Percentiles rank a stretch among this genome's conserved stretches.
Conservation (phyloP, 2,888 invertebrate species). For the Malachius bipustulatus region DNA sequence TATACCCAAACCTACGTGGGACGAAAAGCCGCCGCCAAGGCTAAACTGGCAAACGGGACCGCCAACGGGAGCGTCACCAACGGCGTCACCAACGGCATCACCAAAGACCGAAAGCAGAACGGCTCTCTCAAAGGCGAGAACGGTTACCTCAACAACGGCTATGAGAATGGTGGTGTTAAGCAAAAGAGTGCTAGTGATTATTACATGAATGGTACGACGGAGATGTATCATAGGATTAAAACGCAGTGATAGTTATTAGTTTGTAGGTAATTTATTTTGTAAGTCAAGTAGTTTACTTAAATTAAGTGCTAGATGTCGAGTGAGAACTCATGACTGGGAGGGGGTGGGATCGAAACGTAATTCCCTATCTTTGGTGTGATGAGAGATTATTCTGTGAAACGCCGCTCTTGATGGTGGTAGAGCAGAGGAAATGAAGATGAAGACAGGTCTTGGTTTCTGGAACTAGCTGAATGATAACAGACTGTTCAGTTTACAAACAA, state of each 20-base stretch:
- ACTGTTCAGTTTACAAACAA: too few relatives aligned
- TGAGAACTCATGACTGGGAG: conserved; percentile 2
- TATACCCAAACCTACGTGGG: conserved; percentile 68
- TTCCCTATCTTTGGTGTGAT: too few relatives aligned
- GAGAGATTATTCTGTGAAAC: too few relatives aligned
- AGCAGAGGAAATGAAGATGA: too few relatives aligned
- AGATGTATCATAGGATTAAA: conserved; percentile 30
- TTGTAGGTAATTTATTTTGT: conserved; percentile 5
- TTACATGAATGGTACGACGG: conserved; percentile 38
- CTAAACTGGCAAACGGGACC: conserved; percentile 13
- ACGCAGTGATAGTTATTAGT: conserved; percentile 26
- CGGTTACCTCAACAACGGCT: conserved; percentile 11
- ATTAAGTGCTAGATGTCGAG: conserved; percentile 9
- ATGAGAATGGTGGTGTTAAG: conserved; percentile 13
- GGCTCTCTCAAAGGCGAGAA: conserved; percentile 12
- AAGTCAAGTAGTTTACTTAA: not conserved
- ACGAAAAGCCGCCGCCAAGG: conserved; percentile 24
- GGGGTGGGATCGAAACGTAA: conserved; percentile 6
- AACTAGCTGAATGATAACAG: too few relatives aligned
- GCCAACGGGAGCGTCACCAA: conserved; percentile 18
- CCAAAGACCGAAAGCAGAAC: conserved; percentile 19
- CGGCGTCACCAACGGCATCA: conserved; percentile 24
- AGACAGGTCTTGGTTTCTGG: too few relatives aligned
- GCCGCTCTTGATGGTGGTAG: too few relatives aligned
- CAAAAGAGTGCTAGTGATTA: conserved; percentile 37